Conservation (phyloP, 1,140 invertebrate species). For the Eriocheir sinensis region DNA sequence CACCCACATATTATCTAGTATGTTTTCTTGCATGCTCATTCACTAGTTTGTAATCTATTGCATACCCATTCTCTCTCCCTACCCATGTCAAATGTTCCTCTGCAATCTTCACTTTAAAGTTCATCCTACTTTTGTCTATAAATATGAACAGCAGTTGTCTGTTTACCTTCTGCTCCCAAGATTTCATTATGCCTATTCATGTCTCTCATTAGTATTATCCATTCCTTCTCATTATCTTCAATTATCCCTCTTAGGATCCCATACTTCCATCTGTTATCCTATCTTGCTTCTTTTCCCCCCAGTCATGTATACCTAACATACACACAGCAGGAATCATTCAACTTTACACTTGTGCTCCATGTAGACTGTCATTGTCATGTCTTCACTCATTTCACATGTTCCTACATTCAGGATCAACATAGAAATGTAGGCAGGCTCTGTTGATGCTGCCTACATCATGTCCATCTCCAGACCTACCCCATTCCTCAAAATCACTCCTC, state of each 20-base stretch:
- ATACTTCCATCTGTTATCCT: not conserved
- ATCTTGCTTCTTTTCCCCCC: not conserved
- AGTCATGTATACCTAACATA: not conserved
- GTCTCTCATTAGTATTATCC: not conserved
- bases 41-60: not conserved
- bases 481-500: not conserved
- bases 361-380: too few relatives aligned
- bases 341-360: too few relatives aligned
- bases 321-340: too few relatives aligned
- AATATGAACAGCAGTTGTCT: too few relatives aligned
- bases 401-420: too few relatives aligned
- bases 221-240: not conserved
- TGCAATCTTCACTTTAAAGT: not conserved
- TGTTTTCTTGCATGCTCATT: not conserved
- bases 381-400: too few relatives aligned
- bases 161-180: not conserved
- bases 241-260: not conserved
- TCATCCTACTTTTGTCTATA: not conserved
- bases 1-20: not conserved
- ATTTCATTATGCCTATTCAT: not conserved
- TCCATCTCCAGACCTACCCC: not conserved
- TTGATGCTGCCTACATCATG: not conserved
- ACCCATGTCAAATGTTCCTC: not conserved
- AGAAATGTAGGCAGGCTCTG: too few relatives aligned
- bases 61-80: not conserved